phyloP scores from a whole-genome alignment of 2,113 vertebrate species.

The Indicator maculatus region DNA sequence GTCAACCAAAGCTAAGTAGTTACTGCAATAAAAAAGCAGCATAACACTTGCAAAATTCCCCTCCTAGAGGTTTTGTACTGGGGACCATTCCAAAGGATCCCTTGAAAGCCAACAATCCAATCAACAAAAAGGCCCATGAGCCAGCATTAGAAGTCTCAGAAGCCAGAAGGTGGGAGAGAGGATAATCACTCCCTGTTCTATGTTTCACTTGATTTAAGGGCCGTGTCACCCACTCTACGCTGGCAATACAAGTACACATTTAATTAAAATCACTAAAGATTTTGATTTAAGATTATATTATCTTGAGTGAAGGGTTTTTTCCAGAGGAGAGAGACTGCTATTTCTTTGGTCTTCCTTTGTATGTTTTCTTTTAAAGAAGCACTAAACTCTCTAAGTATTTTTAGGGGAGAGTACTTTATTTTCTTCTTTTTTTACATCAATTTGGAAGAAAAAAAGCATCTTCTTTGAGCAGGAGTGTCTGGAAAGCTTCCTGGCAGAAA shows the following conservation, averaged over 20 bases:
- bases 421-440: too few relatives aligned
- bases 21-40: background rate
- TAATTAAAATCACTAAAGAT: too few relatives aligned
- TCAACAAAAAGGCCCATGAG: background rate
- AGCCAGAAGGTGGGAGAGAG: background rate
- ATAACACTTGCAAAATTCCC: rapidly evolving
- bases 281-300: too few relatives aligned
- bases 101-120: background rate
- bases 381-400: too few relatives aligned
- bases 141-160: background rate
- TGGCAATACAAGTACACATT: too few relatives aligned
- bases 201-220: background rate
- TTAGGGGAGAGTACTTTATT: too few relatives aligned
- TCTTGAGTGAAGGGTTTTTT: too few relatives aligned
- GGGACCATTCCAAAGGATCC: background rate
- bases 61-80: rapidly evolving
- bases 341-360: too few relatives aligned
- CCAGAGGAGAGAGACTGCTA: too few relatives aligned
- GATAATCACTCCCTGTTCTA: background rate
- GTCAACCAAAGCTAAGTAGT: background rate
- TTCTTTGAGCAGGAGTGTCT: background rate
- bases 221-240: too few relatives aligned
- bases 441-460: background rate
- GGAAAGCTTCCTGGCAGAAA: background rate
- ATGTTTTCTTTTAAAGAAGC: too few relatives aligned